These are phyloP conservation scores for Acropora tenuis DNA, from an alignment of 64 coral and sea anemone species.

Conservation along the genomic window DNA sequence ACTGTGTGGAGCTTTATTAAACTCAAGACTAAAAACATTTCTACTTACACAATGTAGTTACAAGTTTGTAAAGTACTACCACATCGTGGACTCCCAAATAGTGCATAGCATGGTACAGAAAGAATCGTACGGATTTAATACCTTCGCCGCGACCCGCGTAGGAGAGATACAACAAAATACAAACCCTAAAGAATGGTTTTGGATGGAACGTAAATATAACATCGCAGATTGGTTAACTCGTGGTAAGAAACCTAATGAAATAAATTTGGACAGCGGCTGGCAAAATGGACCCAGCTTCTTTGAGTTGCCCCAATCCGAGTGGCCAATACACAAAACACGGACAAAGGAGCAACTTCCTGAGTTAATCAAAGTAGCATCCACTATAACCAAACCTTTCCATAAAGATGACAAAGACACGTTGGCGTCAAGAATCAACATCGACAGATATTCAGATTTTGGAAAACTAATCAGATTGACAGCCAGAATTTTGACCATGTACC, in stretches of 20 bases:
- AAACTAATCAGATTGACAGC: too few species aligned
- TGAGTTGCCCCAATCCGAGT: constrained; percentile 42
- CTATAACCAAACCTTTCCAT: constrained; percentile 16
- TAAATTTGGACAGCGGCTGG: constrained; percentile 34
- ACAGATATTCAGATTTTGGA: constrained; percentile 18
- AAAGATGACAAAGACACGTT: constrained; percentile 7
- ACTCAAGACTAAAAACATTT: constrained; percentile 41
- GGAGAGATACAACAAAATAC: constrained; percentile 46
- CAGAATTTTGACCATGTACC: too few species aligned
- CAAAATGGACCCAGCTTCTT: constrained; percentile 46
- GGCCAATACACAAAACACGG: constrained; percentile 31
- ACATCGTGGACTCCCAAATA: constrained; percentile 7
- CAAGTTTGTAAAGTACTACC: constrained; percentile 39
- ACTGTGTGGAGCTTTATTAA: constrained; percentile 49
- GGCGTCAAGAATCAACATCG: constrained; percentile 1
- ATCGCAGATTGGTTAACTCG: background rate
- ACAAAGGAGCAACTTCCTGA: constrained; percentile 27
- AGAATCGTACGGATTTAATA: constrained; percentile 28
- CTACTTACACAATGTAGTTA: constrained; percentile 54
- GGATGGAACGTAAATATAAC: constrained; percentile 37
- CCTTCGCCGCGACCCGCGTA: constrained; percentile 6
- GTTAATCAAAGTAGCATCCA: constrained; percentile 23
- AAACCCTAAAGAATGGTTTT: constrained; percentile 36
- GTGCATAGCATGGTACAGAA: constrained; percentile 29
- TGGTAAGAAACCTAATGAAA: background rate